Evolutionary conservation across 1,140 invertebrate genomes (phyloP).

Genomic region (Mercenaria mercenaria): DNA sequence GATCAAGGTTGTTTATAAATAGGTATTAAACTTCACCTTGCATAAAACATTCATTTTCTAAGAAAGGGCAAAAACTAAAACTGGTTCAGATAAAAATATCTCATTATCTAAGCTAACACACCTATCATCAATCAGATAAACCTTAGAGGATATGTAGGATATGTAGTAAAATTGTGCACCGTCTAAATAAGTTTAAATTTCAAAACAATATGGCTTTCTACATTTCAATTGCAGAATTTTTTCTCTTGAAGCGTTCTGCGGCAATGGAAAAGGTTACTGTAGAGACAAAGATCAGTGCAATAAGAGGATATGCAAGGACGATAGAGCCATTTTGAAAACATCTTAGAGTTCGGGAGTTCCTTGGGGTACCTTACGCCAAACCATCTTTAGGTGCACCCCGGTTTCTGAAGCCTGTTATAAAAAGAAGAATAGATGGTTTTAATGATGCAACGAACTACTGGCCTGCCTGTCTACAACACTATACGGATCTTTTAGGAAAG

Average conservation of each 20-base stretch:
- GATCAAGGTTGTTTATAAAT: no score
- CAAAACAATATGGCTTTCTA: not conserved
- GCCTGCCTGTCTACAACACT: not conserved
- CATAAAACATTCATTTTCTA: no score
- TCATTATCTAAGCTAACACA: no score
- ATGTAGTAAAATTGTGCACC: no score
- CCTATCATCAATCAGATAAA: no score
- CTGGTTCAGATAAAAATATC: no score
- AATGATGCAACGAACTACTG: not conserved
- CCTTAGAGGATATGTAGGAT: no score
- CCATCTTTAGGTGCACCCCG: not conserved
- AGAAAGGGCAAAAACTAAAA: no score
- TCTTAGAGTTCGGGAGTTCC: not conserved
- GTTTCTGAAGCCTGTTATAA: slow-evolving; percentile 17
- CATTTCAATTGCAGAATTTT: not conserved
- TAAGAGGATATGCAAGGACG: not conserved
- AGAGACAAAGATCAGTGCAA: not conserved
- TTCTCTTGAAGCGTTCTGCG: not conserved
- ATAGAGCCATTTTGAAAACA: not conserved
- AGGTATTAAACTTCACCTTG: no score
- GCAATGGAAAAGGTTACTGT: not conserved
- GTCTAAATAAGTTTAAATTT: no score
- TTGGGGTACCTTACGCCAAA: slow-evolving; percentile 36
- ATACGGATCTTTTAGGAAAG: not conserved
- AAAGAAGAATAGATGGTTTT: not conserved